phyloP scores from a whole-genome alignment of 2,888 invertebrate genomes.

The Drosophila limbata region DNA sequence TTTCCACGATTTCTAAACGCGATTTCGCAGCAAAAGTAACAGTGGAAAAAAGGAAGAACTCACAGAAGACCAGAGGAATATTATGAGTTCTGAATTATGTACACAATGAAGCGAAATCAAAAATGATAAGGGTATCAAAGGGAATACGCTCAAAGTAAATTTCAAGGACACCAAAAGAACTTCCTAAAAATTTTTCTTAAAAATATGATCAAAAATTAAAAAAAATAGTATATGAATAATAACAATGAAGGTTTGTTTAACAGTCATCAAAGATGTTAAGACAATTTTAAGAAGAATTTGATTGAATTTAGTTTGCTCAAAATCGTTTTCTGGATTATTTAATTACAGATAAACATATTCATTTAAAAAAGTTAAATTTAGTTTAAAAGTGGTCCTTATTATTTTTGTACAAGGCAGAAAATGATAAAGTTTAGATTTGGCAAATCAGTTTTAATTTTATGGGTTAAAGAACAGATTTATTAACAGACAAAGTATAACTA shows the following conservation, averaged over 20 bases:
- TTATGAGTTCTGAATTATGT: slow-evolving; percentile 43
- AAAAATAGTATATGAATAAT: neutral
- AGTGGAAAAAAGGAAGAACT: slow-evolving; percentile 27
- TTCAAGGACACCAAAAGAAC: neutral
- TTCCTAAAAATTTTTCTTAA: neutral
- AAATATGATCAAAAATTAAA: neutral
- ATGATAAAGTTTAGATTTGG: too few species aligned
- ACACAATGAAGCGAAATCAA: slow-evolving; percentile 25
- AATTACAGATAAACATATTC: too few species aligned
- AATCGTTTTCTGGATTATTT: too few species aligned
- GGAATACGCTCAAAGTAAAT: slow-evolving; percentile 1
- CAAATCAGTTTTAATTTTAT: neutral
- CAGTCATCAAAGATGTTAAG: neutral
- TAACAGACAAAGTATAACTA: neutral
- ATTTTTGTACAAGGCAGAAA: too few species aligned
- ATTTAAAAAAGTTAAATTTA: too few species aligned
- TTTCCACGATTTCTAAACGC: slow-evolving; percentile 82
- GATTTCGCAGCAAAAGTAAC: slow-evolving; percentile 38
- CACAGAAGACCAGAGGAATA: slow-evolving; percentile 29
- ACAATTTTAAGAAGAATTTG: too few species aligned
- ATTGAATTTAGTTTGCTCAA: too few species aligned
- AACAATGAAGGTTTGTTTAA: neutral
- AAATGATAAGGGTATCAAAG: slow-evolving; percentile 11
- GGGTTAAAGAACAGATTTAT: neutral
- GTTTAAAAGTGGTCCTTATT: too few species aligned